Base-by-base conservation (phyloP, 64 coral and sea anemone species). In the Acropora yongei region DNA sequence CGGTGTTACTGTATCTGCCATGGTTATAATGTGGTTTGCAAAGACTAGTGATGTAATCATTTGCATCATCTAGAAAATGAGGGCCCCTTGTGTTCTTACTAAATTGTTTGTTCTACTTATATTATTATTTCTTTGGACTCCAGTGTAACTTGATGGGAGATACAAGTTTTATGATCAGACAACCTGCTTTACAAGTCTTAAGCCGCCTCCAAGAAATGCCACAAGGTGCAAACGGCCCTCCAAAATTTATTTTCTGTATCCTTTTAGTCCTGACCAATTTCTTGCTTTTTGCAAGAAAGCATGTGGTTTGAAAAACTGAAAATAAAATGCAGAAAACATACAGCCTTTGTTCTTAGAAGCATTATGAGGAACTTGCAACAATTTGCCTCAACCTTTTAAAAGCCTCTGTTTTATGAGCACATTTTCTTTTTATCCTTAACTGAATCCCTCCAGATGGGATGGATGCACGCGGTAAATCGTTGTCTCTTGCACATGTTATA, bases 201-300 rank as follows among this genome's bases (percentile, higher is more conserved):
- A 69, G 94, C 49, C 82, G 91, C n/a, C 83, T 97, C 11, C 76
- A 90, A n/a, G 89, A 42, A 77, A 75, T 86, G 14, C 65, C 74
- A 13, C 50, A 88, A 86, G 79, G 74, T n/a, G 46, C 86, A 41
- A 18, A 42, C 12, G n/a, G 69, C 41, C 83, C 87, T 46, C 91
- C 88, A 19, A 79, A 87, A 73, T 97, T 94, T 94, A 73, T 94
- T 41, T 91, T 97, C 57, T 94, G 95, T 97, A 97, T 97, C 95
- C 77, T 96, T 96, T 69, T 80, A 2, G 16, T 1, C 20, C 1
- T 8, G 7, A 6, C 41, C 4, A 30, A 30, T 30, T 30, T 30
- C 30, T 30, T 30, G 0, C 30, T 30, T 30, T 30, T 30, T 30
- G 30, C 30, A 30, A 30, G 30, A 30, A 30, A 30, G 30, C 30